Base-by-base conservation (phyloP, 30 jellyfish, hydroid and myxozoan species). In the Clytia hemisphaerica region DNA sequence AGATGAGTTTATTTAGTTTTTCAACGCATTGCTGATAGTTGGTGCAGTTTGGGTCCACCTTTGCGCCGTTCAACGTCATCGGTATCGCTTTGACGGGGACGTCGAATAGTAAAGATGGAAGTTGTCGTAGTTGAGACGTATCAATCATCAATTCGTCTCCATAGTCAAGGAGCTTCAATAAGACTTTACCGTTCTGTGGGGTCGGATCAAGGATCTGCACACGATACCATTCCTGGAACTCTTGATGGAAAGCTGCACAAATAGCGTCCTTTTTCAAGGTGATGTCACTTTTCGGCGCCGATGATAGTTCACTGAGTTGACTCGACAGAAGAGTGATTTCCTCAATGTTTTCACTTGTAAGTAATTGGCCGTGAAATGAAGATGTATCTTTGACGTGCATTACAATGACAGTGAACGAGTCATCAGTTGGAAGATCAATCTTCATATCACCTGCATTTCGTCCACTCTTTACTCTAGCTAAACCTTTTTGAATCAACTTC, bases 211-310 rank as follows among this genome's bases (percentile, higher is more conserved):
- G 19, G 3, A 69, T 33, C 45, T 29, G 37, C 7, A 69, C 76
- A n/a, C 81, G 72, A 50, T 69, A 69, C 81, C 81, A 69, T 44
- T 45, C 77, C 2, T 33, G 54, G 49, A 45, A 29, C 2, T n/a
- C 76, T 0, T 16, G 27, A 18, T 15, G 21, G 49, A 45, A 69
- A 2, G 76, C 81, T 44, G 75, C 59, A 49, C 81, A 69, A 0
- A 69, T 30, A 2, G 25, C 77, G 22, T 53, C 50, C 6, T 12
- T 31, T 45, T n/a, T n/a, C n/a, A n/a, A n/a, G n/a, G n/a, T n/a
- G n/a, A n/a, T n/a, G n/a, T n/a, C n/a, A n/a, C n/a, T n/a, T n/a
- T n/a, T n/a, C n/a, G n/a, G n/a, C n/a, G n/a, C n/a, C n/a, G n/a
- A n/a, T n/a, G n/a, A n/a, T n/a, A n/a, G n/a, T n/a, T n/a, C n/a